phyloP scores from a whole-genome alignment of 2,888 invertebrate genomes.

The Osedax frankpressi region DNA sequence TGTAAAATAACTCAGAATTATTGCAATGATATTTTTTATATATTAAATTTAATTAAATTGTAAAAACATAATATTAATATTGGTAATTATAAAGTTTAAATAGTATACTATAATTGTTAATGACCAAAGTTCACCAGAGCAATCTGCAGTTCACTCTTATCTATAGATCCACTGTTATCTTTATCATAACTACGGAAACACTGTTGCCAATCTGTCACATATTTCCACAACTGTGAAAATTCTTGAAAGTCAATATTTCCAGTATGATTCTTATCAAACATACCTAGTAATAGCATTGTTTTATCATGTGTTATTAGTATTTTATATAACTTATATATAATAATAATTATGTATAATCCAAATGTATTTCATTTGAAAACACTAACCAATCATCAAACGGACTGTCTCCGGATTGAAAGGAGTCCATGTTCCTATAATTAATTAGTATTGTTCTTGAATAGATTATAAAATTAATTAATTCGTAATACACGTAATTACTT shows the following conservation, averaged over 20 bases:
- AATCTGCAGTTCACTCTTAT: conserved; percentile 72
- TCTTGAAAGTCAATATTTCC: conserved; percentile 87
- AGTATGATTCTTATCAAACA: conserved; percentile 81
- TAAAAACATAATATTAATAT: too few species aligned
- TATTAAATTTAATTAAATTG: not conserved
- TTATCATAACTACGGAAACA: conserved; percentile 86
- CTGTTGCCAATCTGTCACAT: conserved; percentile 92
- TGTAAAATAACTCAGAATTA: not conserved
- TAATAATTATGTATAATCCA: too few species aligned
- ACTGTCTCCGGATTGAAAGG: conserved; percentile 96
- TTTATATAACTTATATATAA: not conserved
- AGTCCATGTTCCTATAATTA: conserved; percentile 66
- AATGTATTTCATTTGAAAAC: not conserved
- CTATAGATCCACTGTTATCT: conserved; percentile 77
- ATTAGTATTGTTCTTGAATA: too few species aligned
- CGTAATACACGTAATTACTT: too few species aligned
- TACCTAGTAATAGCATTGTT: conserved; percentile 46
- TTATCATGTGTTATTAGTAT: not conserved
- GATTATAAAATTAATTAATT: too few species aligned
- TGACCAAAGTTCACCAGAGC: conserved; percentile 82
- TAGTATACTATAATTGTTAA: too few species aligned
- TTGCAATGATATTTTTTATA: not conserved
- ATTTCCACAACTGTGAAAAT: conserved; percentile 91
- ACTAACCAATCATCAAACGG: conserved; percentile 77
- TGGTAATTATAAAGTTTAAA: too few species aligned